Base-by-base conservation (phyloP, 2,888 invertebrate genomes). In the Hermaeophaga mercurialis region DNA sequence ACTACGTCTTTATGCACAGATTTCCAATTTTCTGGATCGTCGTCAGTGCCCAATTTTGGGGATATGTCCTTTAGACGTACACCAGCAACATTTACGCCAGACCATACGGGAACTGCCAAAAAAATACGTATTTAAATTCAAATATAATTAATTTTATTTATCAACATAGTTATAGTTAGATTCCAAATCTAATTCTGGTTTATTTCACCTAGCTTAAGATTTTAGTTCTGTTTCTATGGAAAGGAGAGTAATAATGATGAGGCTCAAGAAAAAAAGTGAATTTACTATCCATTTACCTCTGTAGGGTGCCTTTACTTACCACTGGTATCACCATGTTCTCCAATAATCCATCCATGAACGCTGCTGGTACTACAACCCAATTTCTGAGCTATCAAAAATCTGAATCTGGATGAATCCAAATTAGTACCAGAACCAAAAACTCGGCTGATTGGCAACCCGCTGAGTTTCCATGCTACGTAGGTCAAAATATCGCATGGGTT, bases 351-450 rank as follows among this genome's bases (percentile, higher is more conserved):
- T 0, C 92, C 95, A 73, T 96, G 94, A 71, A 90, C 90, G 62
- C 90, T 92, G 9, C 88, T 86, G 4, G 94, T 86, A 0, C 94
- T 90, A 33, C 95, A 85, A 57, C 86, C 85, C 48, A 96, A 80
- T 67, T 84, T 87, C 75, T 94, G 89, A 0, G 93, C 91, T 68
- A 96, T 82, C 54, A 94, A 80, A 79, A 93, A 95, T 26, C 94
- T 85, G 80, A 96, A 94, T 61, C 96, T 82, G 0, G 94, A 91
- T 0, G 95, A 93, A 78, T 96, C 96, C 68, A 96, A 82, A 79
- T 95, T 95, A 34, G 95, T 95, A 4, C 96, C 96, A 39, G 94
- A 92, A 7, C 96, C 96, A 73, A 96, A 88, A 44, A 96, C 91
- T 26, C 89, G 63, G 73, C 93, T 85, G 75, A 88, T 87, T 7